These are phyloP conservation scores for Ecdyonurus torrentis DNA, from an alignment of 2,888 invertebrate genomes.

Conservation along the genomic window DNA sequence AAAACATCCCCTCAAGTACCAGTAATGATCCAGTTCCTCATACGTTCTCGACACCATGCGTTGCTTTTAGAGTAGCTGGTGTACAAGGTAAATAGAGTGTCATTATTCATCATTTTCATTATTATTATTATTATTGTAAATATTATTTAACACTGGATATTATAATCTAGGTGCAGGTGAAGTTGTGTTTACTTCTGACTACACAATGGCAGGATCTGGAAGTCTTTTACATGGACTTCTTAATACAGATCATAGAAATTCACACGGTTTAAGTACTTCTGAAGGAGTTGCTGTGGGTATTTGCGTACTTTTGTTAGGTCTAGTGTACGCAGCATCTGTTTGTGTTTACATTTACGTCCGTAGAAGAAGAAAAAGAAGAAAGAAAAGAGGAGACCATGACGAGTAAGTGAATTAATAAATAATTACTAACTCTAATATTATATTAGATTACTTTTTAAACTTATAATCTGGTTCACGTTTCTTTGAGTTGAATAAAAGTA, in stretches of 20 bases:
- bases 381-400: slow-evolving; percentile 2
- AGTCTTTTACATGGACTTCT: not conserved
- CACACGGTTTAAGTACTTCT: slow-evolving; percentile 42
- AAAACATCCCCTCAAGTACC: slow-evolving; percentile 19
- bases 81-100: slow-evolving; percentile 35
- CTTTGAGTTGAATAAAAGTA: no score
- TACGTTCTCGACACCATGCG: slow-evolving; percentile 62
- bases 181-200: slow-evolving; percentile 41
- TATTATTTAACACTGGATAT: no score
- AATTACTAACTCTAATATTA: no score
- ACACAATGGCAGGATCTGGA: not conserved
- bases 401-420: no score
- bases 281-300: slow-evolving; percentile 74
- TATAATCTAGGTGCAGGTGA: slow-evolving; percentile 55
- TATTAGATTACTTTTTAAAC: no score
- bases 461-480: no score
- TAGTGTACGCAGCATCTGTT: slow-evolving; percentile 73
- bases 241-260: not conserved
- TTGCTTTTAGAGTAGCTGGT: slow-evolving; percentile 72
- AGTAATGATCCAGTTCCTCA: slow-evolving; percentile 24
- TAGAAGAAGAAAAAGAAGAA: slow-evolving; percentile 28
- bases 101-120: no score
- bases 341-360: slow-evolving; percentile 65
- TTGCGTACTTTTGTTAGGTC: slow-evolving; percentile 65
- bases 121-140: no score